phyloP scores from a whole-genome alignment of 2,797 vertebrate genomes.

The Chiloscyllium punctatum region DNA sequence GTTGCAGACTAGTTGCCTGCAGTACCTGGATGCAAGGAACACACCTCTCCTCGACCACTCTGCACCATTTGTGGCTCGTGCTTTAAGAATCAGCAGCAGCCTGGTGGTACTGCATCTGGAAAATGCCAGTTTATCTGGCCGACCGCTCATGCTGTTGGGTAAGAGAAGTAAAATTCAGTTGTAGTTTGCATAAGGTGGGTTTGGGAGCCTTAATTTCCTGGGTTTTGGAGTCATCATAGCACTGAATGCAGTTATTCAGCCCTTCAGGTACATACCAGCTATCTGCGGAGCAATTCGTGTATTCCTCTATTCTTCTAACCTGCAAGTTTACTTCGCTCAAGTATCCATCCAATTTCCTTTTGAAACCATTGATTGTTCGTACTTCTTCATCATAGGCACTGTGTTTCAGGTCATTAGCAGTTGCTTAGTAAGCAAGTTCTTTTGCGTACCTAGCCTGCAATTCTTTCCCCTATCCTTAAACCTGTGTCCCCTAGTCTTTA shows the following conservation, averaged over 20 bases:
- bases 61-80: conserved; percentile 85
- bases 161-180: conserved; percentile 43
- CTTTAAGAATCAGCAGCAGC: conserved; percentile 87
- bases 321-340: too few species aligned
- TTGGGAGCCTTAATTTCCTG: neutral
- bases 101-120: conserved; percentile 82
- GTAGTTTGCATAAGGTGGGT: too few species aligned
- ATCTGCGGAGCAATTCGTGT: neutral
- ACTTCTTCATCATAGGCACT: too few species aligned
- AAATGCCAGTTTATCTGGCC: conserved; percentile 74
- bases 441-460: too few species aligned
- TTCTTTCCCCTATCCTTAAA: too few species aligned
- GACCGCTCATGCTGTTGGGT: conserved; percentile 88
- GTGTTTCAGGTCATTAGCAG: too few species aligned
- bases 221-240: neutral
- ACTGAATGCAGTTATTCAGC: too few species aligned
- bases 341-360: too few species aligned
- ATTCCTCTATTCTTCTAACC: too few species aligned
- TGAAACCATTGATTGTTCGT: too few species aligned
- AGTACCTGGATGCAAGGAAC: conserved; percentile 84
- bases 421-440: too few species aligned
- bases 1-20: conserved; percentile 79
- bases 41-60: conserved; percentile 85
- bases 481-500: too few species aligned
- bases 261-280: neutral